These are phyloP conservation scores for Saturnia pavonia DNA, from an alignment of 2,888 invertebrate genomes.

Conservation along the genomic window DNA sequence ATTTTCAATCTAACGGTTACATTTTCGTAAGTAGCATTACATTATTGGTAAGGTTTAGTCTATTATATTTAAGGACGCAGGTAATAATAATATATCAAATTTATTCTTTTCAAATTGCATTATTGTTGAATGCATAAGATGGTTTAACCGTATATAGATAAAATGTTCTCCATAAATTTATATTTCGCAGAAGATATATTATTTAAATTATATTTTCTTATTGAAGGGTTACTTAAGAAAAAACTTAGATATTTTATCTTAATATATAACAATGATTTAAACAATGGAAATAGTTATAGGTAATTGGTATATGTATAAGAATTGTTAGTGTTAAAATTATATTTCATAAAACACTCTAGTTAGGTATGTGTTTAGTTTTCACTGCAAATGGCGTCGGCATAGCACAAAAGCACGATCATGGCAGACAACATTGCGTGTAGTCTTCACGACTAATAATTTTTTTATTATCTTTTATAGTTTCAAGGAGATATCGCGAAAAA, in stretches of 20 bases:
- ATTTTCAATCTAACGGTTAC: too few species aligned
- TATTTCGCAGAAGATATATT: too few species aligned
- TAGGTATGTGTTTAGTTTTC: conserved; percentile 34
- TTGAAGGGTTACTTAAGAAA: too few species aligned
- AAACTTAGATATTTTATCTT: too few species aligned
- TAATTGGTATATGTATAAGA: neutral
- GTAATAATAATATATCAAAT: too few species aligned
- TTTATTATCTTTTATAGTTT: conserved; percentile 76
- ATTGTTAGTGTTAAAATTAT: neutral
- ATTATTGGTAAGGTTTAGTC: too few species aligned
- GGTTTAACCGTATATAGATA: neutral
- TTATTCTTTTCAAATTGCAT: neutral
- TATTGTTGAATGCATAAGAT: neutral
- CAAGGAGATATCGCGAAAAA: conserved; percentile 71
- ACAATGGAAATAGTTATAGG: neutral
- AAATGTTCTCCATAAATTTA: neutral
- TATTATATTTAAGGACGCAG: too few species aligned
- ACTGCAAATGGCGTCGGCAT: conserved; percentile 45
- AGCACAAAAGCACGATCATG: conserved; percentile 59
- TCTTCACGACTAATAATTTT: conserved; percentile 58
- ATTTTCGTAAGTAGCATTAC: too few species aligned
- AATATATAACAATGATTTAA: too few species aligned
- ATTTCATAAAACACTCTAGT: conserved; percentile 4
- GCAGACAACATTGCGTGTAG: conserved; percentile 47
- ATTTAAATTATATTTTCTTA: too few species aligned